Conservation (phyloP, 2,888 invertebrate genomes). For the Tinea semifulvella region DNA sequence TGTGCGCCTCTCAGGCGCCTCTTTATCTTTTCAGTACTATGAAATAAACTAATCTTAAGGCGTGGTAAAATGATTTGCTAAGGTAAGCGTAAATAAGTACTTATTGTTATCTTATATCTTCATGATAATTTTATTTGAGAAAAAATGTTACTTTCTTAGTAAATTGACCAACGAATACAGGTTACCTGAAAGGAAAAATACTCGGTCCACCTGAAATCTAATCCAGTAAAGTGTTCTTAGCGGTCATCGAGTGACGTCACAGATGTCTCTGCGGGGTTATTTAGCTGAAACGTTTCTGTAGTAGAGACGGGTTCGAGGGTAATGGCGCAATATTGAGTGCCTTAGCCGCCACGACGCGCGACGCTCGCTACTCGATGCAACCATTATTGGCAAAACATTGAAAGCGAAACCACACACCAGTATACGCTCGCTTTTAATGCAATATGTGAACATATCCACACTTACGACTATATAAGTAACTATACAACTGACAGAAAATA, state of each 20-base stretch:
- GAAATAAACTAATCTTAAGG: too few species aligned
- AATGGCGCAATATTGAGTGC: slow-evolving; percentile 8
- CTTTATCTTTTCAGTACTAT: too few species aligned
- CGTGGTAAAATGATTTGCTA: too few species aligned
- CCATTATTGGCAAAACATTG: slow-evolving; percentile 1
- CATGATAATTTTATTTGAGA: too few species aligned
- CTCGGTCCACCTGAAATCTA: slow-evolving; percentile 45
- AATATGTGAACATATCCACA: too few species aligned
- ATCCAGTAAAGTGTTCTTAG: slow-evolving; percentile 49
- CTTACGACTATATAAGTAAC: too few species aligned
- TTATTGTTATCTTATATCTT: too few species aligned
- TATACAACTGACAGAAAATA: too few species aligned
- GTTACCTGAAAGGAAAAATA: slow-evolving; percentile 12
- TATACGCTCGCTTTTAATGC: too few species aligned
- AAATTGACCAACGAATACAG: neutral
- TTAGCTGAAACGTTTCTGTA: slow-evolving; percentile 56
- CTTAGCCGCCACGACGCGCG: neutral
- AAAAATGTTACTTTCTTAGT: slow-evolving; percentile 6
- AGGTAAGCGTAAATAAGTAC: too few species aligned
- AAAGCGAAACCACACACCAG: slow-evolving; percentile 2
- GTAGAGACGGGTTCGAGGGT: slow-evolving; percentile 27
- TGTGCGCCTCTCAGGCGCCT: too few species aligned
- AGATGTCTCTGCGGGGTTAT: slow-evolving; percentile 42
- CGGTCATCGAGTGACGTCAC: slow-evolving; percentile 25
- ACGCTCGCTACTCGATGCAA: neutral